Base-by-base conservation (phyloP, 2,888 invertebrate species). In the Epirrhoe alternata region DNA sequence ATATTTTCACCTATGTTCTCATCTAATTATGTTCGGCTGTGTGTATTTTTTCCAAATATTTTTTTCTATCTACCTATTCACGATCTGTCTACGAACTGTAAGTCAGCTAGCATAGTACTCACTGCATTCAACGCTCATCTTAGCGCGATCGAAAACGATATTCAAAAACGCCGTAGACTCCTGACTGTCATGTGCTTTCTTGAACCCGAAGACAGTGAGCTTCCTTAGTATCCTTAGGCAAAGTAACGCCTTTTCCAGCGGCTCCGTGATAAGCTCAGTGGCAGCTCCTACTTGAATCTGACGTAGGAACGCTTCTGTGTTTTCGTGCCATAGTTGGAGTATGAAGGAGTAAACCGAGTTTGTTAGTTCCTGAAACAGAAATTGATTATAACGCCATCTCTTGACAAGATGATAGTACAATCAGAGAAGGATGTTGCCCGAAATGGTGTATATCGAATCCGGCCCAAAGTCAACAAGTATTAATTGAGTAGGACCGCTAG, bases 201-300 rank as follows among this genome's bases (percentile, higher is more conserved):
- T 95, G 75, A 97, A 96, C 0, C 98, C 98, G 82, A 96, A 96
- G 17, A 97, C 95, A 0, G 97, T 95, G 54, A 98, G 90, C 85
- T 98, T 97, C 75, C 97, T 94, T 73, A 99, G 86, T 79, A 98
- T 96, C 85, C 97, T 95, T 35, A 98, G 92, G n/a, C 96, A 94
- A 0, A 98, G 93, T 5, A 97, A 93, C 0, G 97, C 97, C 77
- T 97, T 97, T 80, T 98, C 97, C 79, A 98, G 85, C 58, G 95
- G 94, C 64, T 95, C 94, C 0, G 94, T 94, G 60, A 96, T 95
- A 59, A 94, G 85, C 66, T 95, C 94, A 0, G 94, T 93, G 6
- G 94, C 92, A 0, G 94, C 94, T 4, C 93, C 92, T 53, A 95
- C 94, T 81, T 95, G 94, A 61, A 96, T 94, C 74, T 95, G 94